Base-by-base conservation (phyloP, 2,888 invertebrate genomes). In the Chloroclysta siterata region DNA sequence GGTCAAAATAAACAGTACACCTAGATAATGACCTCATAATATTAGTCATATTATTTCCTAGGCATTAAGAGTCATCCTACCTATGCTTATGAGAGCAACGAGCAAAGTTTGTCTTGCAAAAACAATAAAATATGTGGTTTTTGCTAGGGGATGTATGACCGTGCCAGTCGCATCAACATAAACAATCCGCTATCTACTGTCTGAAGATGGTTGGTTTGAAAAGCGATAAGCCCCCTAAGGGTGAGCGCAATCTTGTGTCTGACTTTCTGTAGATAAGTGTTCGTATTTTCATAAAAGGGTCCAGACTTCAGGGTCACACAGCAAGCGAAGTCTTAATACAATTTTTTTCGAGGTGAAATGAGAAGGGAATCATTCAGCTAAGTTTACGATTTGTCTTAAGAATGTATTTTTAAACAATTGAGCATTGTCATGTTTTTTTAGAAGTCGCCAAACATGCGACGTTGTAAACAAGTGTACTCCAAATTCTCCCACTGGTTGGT, bases 31-130 rank as follows among this genome's bases (percentile, higher is more conserved):
- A 68, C 50, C 66, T 64, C 42, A 53, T 65, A 14, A 11, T 52
- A 17, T 70, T 65, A 70, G 64, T 70, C 68, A 70, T n/a, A 11
- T 17, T 59, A 53, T 46, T 46, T 59, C 59, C 47, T 59, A 52
- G 57, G 15, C 22, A 51, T 33, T 54, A 17, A 55, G 11, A 39
- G 47, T 22, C 36, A 46, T 53, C 44, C 52, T 28, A 42, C 57
- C 42, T 42, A 39, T 39, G 36, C 33, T 33, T 7, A 11, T 39
- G 3, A 39, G 11, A 10, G 36, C 36, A 39, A 8, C 6, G 11
- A 39, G 36, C 36, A 39, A 39, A 39, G 11, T 11, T 39, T 11
- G 11, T 0, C 10, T 39, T 10, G 36, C 6, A 11, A 39, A 39
- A 8, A 39, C 36, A 11, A 39, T 11, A 39, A 7, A 36, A 36